Base-by-base conservation (phyloP, 2,797 vertebrate genomes). In the Gadopsis bispinosus region DNA sequence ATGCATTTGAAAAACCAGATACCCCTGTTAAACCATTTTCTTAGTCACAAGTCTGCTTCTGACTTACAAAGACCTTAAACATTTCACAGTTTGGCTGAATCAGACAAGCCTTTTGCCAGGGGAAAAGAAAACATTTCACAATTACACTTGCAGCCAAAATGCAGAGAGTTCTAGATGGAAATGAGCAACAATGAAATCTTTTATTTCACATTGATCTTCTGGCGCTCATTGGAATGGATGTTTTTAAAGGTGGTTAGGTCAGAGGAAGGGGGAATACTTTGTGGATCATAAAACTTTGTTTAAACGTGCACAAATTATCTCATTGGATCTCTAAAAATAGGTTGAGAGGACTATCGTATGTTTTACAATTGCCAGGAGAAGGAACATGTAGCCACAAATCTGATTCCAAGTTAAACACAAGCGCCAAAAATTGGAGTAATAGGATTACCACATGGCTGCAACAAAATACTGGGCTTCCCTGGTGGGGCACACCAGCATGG, bases 361-460 rank as follows among this genome's bases (percentile, higher is more conserved):
- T 26, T 26, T 26, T 26, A 26, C 26, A 26, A 26, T 26, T 26
- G 26, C 26, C 26, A 26, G 64, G 63, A 37, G 7, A 31, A 41
- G 20, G n/a, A 58, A 16, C 19, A 37, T n/a, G 53, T 75, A 31
- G 56, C 33, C 48, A 51, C 47, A 65, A 75, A 33, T 75, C 66
- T 54, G 54, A 77, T 19, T 70, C 13, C 20, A 58, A 59, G 51
- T 79, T 69, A 51, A 77, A 80, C 72, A 61, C 72, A 83, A 87
- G 78, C 79, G 80, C 77, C 67, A 79, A 77, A 82, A 39, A 82
- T 70, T 56, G 65, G 33, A 79, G 78, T 85, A 88, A 90, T 75
- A 50, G 84, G 84, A 88, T 89, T 83, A 86, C 35, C 76, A 86
- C 83, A 81, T 86, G 87, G 66, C 69, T 73, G 75, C 64, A 84